Conservation (phyloP, 2,113 vertebrate genomes). For the Genyomyrus donnyi region DNA sequence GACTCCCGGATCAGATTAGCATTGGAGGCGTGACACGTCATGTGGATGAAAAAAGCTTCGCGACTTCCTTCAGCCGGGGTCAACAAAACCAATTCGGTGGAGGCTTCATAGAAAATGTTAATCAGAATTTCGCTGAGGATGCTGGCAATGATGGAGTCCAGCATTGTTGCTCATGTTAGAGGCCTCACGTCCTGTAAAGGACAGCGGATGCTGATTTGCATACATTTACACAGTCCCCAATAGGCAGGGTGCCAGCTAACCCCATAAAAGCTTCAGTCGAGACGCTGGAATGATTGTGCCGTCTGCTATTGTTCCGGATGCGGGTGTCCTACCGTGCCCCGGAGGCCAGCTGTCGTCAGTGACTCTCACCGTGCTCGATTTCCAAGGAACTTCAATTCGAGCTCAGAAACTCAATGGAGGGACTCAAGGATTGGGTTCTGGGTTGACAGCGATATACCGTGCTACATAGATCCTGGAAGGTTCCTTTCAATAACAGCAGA, state of each 20-base stretch:
- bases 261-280: neutral
- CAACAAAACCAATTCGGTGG: neutral
- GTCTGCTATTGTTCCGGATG: neutral
- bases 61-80: neutral
- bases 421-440: neutral
- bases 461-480: neutral
- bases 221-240: neutral
- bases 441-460: neutral
- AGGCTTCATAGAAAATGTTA: conserved; percentile 13
- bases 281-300: neutral
- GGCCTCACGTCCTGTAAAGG: neutral
- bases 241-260: neutral
- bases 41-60: neutral
- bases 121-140: neutral
- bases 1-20: conserved; percentile 20
- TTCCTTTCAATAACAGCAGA: neutral
- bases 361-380: neutral
- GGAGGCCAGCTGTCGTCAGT: neutral
- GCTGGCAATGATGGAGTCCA: neutral
- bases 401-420: neutral
- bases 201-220: neutral
- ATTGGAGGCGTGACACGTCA: neutral
- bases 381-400: neutral
- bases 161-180: neutral
- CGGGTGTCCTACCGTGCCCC: neutral